Base-by-base conservation (phyloP, 2,888 invertebrate genomes). In the Dolichopus griseipennis region DNA sequence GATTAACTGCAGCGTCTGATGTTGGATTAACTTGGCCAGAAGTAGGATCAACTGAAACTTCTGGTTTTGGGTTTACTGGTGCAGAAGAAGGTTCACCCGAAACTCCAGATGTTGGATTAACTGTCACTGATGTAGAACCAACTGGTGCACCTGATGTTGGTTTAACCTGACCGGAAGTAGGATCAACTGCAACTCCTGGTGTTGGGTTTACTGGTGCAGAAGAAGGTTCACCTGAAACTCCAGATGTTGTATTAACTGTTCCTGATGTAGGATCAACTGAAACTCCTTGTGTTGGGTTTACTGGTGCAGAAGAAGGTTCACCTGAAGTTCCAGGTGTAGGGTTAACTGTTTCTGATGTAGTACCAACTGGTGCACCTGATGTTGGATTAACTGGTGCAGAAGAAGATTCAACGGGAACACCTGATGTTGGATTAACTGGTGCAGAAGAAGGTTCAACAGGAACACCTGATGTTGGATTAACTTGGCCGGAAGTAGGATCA, bases 21-120 rank as follows among this genome's bases (percentile, higher is more conserved):
- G 70, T 64, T 63, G 22, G 22, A 9, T 27, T 22, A 27, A 21
- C 22, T 63, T 1, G 22, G 10, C 5, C 69, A 6, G 69, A 62
- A 4, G 70, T 52, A 22, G 67, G 62, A 10, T n/a, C 66, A 52
- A 43, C 61, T 5, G 70, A 27, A 9, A 65, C 67, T 18, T 67
- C 65, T 22, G 62, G 1, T 18, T 22, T 22, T 22, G 62, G 22
- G 9, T 10, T 22, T 62, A 5, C 37, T 10, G 37, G 8, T 37
- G 9, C 34, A 9, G 6, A 5, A 7, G 34, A 34, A 7, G 34
- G 6, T 34, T 5, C n/a, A n/a, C n/a, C n/a, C n/a, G n/a, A n/a
- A n/a, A 1, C 37, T 7, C 8, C 37, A 7, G 37, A 37, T 37
- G 37, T 37, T 7, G 37, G 37, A 12, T 37, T 8, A 10, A 37